Conservation (phyloP, 2,797 vertebrate genomes). For the Neostethus bicornis region DNA sequence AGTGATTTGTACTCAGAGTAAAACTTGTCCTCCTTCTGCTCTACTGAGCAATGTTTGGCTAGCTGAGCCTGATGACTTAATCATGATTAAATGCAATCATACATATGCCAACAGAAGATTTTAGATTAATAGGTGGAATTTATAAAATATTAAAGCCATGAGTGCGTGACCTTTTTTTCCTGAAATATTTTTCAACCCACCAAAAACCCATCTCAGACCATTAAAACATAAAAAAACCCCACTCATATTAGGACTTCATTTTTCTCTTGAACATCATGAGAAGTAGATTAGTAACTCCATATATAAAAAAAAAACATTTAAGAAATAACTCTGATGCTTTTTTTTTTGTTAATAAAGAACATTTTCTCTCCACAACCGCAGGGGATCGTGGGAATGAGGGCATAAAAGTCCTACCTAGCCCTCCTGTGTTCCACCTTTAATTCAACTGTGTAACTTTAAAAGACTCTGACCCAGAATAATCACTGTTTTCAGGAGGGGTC, state of each 20-base stretch:
- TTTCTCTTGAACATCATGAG: constrained; percentile 1
- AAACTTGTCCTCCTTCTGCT: constrained; percentile 30
- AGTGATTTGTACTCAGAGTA: constrained; percentile 8
- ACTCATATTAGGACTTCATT: constrained; percentile 23
- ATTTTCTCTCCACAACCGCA: constrained; percentile 17
- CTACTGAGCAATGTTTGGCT: constrained; percentile 35
- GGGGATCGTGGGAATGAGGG: constrained; percentile 48
- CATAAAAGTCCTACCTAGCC: constrained; percentile 49
- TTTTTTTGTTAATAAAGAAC: constrained; percentile 30
- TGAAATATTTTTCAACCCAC: constrained; percentile 32
- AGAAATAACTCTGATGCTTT: constrained; percentile 33
- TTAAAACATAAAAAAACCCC: constrained; percentile 12
- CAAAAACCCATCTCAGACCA: constrained; percentile 37
- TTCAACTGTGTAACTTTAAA: constrained; percentile 70
- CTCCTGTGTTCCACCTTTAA: constrained; percentile 61
- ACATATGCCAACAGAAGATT: constrained; percentile 13
- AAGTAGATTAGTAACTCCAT: constrained; percentile 28
- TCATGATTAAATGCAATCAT: constrained; percentile 26
- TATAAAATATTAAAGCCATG: constrained; percentile 33
- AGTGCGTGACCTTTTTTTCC: constrained; percentile 25
- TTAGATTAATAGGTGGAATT: constrained; percentile 26
- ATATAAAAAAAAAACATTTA: constrained; percentile 22
- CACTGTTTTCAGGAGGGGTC: constrained; percentile 64
- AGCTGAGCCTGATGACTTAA: constrained; percentile 36
- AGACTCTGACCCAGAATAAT: constrained; percentile 76